Evolutionary conservation across 2,113 vertebrate genomes (phyloP).

Genomic region (Pituophis catenifer): DNA sequence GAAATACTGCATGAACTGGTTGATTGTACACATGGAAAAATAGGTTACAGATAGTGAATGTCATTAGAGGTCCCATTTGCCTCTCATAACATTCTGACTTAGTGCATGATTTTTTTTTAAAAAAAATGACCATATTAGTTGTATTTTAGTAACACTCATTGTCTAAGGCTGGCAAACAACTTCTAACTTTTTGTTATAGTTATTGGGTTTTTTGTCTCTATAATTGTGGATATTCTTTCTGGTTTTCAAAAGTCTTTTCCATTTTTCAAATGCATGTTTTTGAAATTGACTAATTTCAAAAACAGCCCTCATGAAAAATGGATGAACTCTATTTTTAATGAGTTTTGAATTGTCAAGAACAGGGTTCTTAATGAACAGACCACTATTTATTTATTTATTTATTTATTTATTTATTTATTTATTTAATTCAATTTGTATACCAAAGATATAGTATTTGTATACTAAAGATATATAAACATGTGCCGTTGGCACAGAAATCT

Average conservation of each 20-base stretch:
- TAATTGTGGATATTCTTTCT: background rate
- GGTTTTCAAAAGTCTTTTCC: background rate
- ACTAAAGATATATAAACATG: background rate
- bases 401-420: too few relatives aligned
- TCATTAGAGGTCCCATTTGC: background rate
- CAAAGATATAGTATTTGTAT: too few relatives aligned
- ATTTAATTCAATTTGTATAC: too few relatives aligned
- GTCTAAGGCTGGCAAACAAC: background rate
- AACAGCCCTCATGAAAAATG: background rate
- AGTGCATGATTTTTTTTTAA: background rate
- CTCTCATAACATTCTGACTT: background rate
- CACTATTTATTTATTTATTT: background rate
- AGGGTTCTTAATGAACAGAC: background rate
- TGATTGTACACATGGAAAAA: background rate
- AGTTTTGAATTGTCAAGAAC: background rate
- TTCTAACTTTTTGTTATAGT: background rate
- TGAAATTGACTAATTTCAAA: background rate
- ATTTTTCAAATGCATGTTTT: background rate
- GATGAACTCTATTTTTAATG: background rate
- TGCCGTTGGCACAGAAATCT: background rate
- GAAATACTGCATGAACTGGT: background rate
- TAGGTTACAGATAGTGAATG: background rate
- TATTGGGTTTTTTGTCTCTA: background rate
- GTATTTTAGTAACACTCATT: background rate
- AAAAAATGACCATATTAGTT: background rate